These are phyloP conservation scores for Hylaeus volcanicus DNA, from an alignment of 1,140 invertebrate genomes.

Conservation along the genomic window DNA sequence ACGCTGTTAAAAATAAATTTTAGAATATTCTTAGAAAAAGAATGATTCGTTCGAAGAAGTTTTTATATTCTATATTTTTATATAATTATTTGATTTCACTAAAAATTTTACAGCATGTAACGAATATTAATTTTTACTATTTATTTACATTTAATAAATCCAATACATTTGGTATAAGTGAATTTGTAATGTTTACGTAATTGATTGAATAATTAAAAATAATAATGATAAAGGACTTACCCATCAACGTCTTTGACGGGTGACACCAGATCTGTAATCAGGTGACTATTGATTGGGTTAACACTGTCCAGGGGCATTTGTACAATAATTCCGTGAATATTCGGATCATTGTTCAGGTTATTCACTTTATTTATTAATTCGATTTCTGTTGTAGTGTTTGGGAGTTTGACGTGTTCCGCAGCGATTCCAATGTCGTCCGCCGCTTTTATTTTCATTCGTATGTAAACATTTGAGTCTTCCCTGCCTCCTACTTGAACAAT, in stretches of 20 bases:
- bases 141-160: too few relatives aligned
- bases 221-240: conserved; percentile 79
- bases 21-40: too few relatives aligned
- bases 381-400: conserved; percentile 89
- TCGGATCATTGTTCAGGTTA: conserved; percentile 90
- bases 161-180: too few relatives aligned
- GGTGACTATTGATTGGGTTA: conserved; percentile 90
- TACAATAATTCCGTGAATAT: conserved; percentile 97
- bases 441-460: conserved; percentile 97
- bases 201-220: background rate
- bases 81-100: background rate
- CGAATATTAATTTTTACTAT: too few relatives aligned
- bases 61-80: background rate
- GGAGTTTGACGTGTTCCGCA: conserved; percentile 90
- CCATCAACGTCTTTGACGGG: conserved; percentile 97
- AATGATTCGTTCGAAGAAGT: too few relatives aligned
- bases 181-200: too few relatives aligned
- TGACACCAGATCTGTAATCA: conserved; percentile 92
- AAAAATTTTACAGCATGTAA: too few relatives aligned
- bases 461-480: conserved; percentile 99
- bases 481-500: conserved; percentile 95
- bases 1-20: background rate
- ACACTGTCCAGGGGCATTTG: conserved; percentile 96
- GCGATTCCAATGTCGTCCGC: conserved; percentile 94
- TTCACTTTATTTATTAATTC: conserved; percentile 89